Conservation (phyloP, 2,113 vertebrate species). For the Campylorhamphus procurvoides region DNA sequence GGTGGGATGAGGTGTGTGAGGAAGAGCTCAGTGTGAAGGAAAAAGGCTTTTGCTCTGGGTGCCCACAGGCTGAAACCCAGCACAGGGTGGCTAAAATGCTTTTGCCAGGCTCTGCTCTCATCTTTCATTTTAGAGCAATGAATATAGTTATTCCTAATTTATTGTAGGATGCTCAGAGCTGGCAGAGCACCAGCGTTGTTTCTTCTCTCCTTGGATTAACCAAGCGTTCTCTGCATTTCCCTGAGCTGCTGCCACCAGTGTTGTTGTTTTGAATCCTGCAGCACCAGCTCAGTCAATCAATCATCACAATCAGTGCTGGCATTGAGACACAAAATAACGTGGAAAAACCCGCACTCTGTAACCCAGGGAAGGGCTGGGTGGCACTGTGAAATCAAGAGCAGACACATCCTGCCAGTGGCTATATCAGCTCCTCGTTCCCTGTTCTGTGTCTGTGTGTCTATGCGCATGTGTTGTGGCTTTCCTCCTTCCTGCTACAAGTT, state of each 20-base stretch:
- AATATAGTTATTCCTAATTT: constrained; percentile 21
- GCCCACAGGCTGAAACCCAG: background rate
- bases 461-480: background rate
- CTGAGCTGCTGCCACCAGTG: background rate
- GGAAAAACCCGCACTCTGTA: background rate
- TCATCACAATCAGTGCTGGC: constrained; percentile 24
- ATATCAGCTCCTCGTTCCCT: background rate
- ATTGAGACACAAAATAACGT: background rate
- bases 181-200: background rate
- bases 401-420: constrained; percentile 7
- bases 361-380: background rate
- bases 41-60: background rate
- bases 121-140: constrained; percentile 21
- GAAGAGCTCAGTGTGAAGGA: background rate
- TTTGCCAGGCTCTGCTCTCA: background rate
- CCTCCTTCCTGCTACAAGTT: background rate
- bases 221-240: background rate
- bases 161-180: constrained; percentile 7
- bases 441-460: background rate
- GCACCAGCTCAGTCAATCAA: constrained; percentile 30
- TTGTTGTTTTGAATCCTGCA: constrained; percentile 41
- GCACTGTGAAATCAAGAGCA: constrained; percentile 19
- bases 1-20: background rate
- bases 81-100: background rate
- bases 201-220: constrained; percentile 36